Conservation (phyloP, 2,888 invertebrate species). For the Phragmatobia fuliginosa region DNA sequence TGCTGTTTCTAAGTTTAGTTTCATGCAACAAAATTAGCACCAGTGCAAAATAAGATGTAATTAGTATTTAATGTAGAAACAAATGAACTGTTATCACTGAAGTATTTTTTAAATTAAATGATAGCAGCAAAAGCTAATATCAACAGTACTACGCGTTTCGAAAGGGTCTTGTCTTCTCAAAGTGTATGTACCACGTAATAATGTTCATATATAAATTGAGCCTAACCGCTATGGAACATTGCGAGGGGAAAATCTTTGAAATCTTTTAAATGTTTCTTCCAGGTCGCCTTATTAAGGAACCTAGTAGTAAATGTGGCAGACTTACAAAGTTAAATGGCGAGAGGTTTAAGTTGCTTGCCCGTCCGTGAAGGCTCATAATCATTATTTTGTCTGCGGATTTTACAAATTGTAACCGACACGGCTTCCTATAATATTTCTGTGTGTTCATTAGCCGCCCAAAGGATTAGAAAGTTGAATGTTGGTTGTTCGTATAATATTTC, state of each 20-base stretch:
- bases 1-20: too few species aligned
- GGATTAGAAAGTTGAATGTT: constrained; percentile 36
- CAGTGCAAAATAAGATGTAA: too few species aligned
- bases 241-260: constrained; percentile 72
- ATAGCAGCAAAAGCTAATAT: neutral
- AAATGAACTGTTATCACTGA: neutral
- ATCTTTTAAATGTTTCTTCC: constrained; percentile 69
- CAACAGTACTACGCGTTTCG: too few species aligned
- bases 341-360: constrained; percentile 71
- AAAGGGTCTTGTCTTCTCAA: neutral
- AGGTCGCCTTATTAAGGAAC: constrained; percentile 77
- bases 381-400: constrained; percentile 86
- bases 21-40: too few species aligned
- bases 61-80: too few species aligned
- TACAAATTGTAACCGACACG: constrained; percentile 74
- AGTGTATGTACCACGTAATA: constrained; percentile 2
- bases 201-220: constrained; percentile 65
- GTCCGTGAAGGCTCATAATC: constrained; percentile 76
- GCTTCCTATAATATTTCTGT: constrained; percentile 54
- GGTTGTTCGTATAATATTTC: constrained; percentile 30
- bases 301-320: constrained; percentile 81
- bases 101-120: neutral
- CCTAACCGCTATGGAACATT: constrained; percentile 38
- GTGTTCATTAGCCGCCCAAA: constrained; percentile 54
- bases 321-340: constrained; percentile 82